Conservation (phyloP, 1,140 invertebrate species). For the Armadillidium nasatum region DNA sequence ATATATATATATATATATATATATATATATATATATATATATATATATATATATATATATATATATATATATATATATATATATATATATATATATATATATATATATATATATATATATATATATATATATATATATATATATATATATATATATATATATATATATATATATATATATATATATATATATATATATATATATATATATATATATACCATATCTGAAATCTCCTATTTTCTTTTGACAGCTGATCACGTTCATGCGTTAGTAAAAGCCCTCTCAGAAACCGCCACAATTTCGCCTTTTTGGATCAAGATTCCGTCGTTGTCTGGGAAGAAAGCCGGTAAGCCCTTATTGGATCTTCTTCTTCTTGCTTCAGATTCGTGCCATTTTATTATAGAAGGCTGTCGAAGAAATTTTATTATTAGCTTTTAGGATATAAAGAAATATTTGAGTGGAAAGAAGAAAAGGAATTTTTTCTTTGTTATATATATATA, state of each 20-base stretch:
- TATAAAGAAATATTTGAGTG: background rate
- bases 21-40: slow-evolving; percentile 8
- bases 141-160: slow-evolving; percentile 6
- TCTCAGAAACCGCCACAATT: background rate
- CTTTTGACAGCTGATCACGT: background rate
- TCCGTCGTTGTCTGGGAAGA: background rate
- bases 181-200: background rate
- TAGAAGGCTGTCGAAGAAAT: background rate
- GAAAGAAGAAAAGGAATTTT: too few relatives aligned
- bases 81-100: background rate
- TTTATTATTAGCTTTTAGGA: background rate
- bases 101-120: background rate
- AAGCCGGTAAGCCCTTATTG: background rate
- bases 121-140: background rate
- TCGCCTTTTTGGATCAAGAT: background rate
- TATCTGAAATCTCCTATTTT: background rate
- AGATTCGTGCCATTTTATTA: background rate
- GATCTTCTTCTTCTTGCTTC: background rate
- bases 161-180: slow-evolving; percentile 1
- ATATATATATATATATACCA: too few relatives aligned
- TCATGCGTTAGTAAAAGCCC: background rate
- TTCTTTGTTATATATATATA: too few relatives aligned
- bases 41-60: background rate
- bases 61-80: background rate
- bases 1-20: too few relatives aligned